These are phyloP conservation scores for Nysson spinosus DNA, from an alignment of 2,888 invertebrate genomes.

Conservation along the genomic window DNA sequence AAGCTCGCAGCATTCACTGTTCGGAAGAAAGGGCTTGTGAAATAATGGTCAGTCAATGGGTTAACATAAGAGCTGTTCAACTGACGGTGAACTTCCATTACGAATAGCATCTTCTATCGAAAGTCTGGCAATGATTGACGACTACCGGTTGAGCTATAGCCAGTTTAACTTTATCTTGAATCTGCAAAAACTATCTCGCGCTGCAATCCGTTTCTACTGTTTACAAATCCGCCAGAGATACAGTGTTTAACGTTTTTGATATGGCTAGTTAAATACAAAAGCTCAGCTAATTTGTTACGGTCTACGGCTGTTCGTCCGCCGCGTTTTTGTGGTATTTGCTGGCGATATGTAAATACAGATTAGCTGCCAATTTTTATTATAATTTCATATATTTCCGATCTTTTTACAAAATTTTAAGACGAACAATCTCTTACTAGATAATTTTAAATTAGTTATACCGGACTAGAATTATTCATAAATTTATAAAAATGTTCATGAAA, in stretches of 20 bases:
- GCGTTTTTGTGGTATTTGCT: conserved; percentile 37
- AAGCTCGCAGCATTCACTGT: background rate
- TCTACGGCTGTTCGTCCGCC: conserved; percentile 53
- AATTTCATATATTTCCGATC: background rate
- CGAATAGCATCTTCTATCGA: conserved; percentile 56
- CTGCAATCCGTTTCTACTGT: conserved; percentile 59
- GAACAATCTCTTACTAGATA: too few relatives aligned
- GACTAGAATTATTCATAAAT: too few relatives aligned
- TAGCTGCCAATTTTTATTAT: background rate
- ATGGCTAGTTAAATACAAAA: conserved; percentile 66
- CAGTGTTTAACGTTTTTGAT: conserved; percentile 61
- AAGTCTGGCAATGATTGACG: conserved; percentile 66
- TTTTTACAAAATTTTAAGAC: too few relatives aligned
- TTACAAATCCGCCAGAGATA: conserved; percentile 51
- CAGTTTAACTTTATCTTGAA: conserved; percentile 44
- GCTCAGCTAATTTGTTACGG: conserved; percentile 70
- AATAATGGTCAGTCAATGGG: conserved; percentile 49
- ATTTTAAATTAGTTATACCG: too few relatives aligned
- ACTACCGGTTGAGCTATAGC: conserved; percentile 63
- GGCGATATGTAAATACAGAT: conserved; percentile 29
- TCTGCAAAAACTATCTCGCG: conserved; percentile 56
- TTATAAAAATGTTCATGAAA: too few relatives aligned
- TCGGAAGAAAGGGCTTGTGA: conserved; percentile 43
- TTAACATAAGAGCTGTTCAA: conserved; percentile 38
- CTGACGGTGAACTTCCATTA: conserved; percentile 43